Base-by-base conservation (phyloP, 2,797 vertebrate genomes). In the Pseudotriccus pelzelni region DNA sequence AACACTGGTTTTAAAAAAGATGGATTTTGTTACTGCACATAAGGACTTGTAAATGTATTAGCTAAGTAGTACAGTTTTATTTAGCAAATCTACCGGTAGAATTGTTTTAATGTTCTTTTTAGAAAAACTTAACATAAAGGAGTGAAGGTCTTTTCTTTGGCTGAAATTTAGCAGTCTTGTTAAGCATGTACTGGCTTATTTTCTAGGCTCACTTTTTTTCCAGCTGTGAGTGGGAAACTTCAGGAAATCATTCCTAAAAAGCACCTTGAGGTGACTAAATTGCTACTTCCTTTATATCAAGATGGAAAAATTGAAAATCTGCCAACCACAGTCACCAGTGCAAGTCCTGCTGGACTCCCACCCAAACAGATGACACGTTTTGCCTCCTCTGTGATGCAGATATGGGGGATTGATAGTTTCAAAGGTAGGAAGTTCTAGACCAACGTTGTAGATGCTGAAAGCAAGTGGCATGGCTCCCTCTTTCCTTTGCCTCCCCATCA, bases 191-290 rank as follows among this genome's bases (percentile, higher is more conserved):
- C 95, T 1, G 72, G 81, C 94, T 97, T 96, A 94, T 96, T 96
- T 97, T 97, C 95, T 96, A 95, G 95, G 94, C 96, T 96, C 90
- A 95, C 93, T 96, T 96, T 96, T 94, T 94, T 96, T 92, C 93
- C 94, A 96, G 83, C 93, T 95, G 47, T 94, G 85, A 92, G 77
- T 84, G 94, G 53, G 91, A 92, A 95, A 74, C 96, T 97, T 93
- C 83, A 96, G 94, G 90, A 96, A 94, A 94, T 89, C 86, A 94
- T 94, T 96, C 93, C 90, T 96, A 83, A 90, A 95, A 96, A 96
- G 64, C 64, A 96, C 87, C 85, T 84, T 96, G 91, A 88, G 93
- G 93, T 96, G 90, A 92, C 88, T 96, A 94, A 96, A 92, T 96
- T 96, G 77, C 89, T 94, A 86, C 93, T 95, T 93, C 93, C 91